A percentile compares a stretch with the other conserved stretches of the same genome.
Conservation (phyloP, 2,888 invertebrate species). For the Volucella bombylans region DNA sequence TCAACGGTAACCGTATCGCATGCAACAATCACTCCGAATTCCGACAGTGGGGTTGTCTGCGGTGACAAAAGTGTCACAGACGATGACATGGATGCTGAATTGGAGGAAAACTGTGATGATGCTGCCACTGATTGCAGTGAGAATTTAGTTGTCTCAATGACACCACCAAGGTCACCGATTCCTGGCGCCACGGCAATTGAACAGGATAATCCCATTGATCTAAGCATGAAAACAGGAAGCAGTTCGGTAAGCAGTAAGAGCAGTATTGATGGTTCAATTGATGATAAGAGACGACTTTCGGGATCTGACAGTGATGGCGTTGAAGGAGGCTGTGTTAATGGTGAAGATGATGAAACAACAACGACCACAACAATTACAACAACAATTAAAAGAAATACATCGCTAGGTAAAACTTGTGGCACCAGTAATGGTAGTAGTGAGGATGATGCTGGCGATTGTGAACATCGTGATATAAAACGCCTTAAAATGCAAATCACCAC, state of each 20-base stretch:
- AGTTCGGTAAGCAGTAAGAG: conserved; percentile 78
- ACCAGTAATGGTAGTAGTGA: conserved; percentile 79
- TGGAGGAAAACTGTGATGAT: conserved; percentile 64
- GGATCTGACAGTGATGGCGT: conserved; percentile 76
- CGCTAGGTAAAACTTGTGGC: conserved; percentile 59
- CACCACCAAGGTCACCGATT: conserved; percentile 83
- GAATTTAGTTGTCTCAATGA: conserved; percentile 84
- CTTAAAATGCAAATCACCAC: conserved; percentile 82
- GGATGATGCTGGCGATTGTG: conserved; percentile 83
- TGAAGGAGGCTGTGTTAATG: conserved; percentile 54
- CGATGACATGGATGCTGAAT: conserved; percentile 76
- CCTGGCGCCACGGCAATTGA: conserved; percentile 81
- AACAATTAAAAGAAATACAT: conserved; percentile 71
- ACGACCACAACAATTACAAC: conserved; percentile 75
- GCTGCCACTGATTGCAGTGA: conserved; percentile 81
- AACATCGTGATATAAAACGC: conserved; percentile 83
- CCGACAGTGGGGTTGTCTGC: conserved; percentile 80
- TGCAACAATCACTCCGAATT: conserved; percentile 79
- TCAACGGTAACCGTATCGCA: conserved; percentile 71
- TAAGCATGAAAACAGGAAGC: conserved; percentile 89
- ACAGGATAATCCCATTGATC: conserved; percentile 91
- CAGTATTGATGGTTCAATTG: conserved; percentile 76
- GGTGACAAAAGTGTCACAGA: conserved; percentile 76
- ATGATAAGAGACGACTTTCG: conserved; percentile 73
- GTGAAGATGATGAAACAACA: conserved; percentile 75